Evolutionary conservation across 2,888 invertebrate species (phyloP), one percentile per base, ranked within the genome.

Genomic region (Volucella bombylans): DNA sequence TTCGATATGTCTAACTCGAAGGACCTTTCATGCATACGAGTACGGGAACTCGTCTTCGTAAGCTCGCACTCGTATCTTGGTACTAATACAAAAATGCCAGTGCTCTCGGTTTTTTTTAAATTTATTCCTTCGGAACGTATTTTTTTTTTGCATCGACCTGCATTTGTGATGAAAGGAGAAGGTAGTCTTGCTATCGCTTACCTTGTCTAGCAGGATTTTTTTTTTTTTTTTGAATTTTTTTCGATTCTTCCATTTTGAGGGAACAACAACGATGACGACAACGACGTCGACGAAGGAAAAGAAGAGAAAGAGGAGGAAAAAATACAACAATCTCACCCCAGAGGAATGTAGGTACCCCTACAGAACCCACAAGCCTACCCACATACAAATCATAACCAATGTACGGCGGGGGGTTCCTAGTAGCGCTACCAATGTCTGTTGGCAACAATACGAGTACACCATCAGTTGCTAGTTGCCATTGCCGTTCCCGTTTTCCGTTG

Each of bases 351-450:
- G 0, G 4, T 23, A 31, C 6, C 31, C 31, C 31, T 31, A 31
- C 8, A 15, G 38, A 38, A 14, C 39, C 18, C 8, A 12, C 12
- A 38, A 31, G 47, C 11, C 71, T 67, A 77, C 57, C 68, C 67
- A 68, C 43, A 73, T 39, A 69, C 49, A 69, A 74, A 74, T 71
- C 83, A 82, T 77, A 78, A 69, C 78, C 78, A 82, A 54, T 65
- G 55, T 57, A 55, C 38, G 18, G 11, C 52, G 12, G 11, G 18
- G 31, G 31, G 65, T 69, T 59, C 49, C 55, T 71, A 62, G 50
- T 50, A 71, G 61, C 61, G 50, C 39, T 62, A 74, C 80, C 77
- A 74, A 77, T 69, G 73, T 59, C 73, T 62, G 72, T 4, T 31
- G 31, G 31, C 52, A 68, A 68, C 55, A 68, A 52, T 54, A 76